A percentile compares a stretch with the other conserved stretches of the same genome.
Evolutionary conservation across 1,140 invertebrate genomes (phyloP).

Genomic region (Cecropterus lyciades): DNA sequence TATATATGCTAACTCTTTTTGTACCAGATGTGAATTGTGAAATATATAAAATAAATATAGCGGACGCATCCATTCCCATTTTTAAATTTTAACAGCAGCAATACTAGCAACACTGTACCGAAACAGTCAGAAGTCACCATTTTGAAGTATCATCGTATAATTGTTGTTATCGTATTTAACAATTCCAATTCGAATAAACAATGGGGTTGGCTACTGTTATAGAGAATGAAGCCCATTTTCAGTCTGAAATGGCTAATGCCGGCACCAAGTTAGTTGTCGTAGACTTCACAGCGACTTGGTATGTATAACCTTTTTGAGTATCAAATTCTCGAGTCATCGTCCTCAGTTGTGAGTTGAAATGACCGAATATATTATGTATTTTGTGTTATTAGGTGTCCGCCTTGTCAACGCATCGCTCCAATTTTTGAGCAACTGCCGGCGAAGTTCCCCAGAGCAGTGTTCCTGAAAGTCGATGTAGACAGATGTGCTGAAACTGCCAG

Average conservation of each 20-base stretch:
- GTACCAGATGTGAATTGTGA: too few species aligned
- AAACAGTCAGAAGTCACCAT: constrained; percentile 42
- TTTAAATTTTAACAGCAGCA: neutral
- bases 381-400: constrained; percentile 91
- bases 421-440: constrained; percentile 93
- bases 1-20: too few species aligned
- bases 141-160: constrained; percentile 66
- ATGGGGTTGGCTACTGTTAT: constrained; percentile 82
- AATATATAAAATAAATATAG: too few species aligned
- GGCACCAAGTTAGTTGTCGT: constrained; percentile 96
- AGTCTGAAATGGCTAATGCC: constrained; percentile 91
- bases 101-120: constrained; percentile 1
- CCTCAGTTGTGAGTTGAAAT: constrained; percentile 34
- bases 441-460: constrained; percentile 95
- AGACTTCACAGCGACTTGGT: constrained; percentile 97
- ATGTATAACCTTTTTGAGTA: constrained; percentile 73
- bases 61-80: neutral
- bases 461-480: constrained; percentile 98
- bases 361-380: constrained; percentile 34
- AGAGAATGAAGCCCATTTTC: constrained; percentile 92
- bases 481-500: constrained; percentile 94
- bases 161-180: constrained; percentile 38
- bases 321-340: constrained; percentile 62
- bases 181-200: constrained; percentile 35
- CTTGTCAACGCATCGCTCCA: constrained; percentile 96